Evolutionary conservation across 2,888 invertebrate genomes (phyloP).

Genomic region (Drosophila nr. perissopoda): DNA sequence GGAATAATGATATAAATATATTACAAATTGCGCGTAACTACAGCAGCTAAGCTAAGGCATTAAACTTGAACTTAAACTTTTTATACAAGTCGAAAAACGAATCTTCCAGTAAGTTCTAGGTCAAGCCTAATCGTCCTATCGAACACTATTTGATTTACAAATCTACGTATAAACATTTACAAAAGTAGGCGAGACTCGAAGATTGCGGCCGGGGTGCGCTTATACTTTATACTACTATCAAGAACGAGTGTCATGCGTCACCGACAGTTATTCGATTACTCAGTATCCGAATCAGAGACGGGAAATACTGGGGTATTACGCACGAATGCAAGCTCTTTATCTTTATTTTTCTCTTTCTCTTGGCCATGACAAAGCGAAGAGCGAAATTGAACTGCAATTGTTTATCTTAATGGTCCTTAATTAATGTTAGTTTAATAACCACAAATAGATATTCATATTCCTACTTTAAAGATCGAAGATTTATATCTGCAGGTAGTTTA

Average conservation of each 20-base stretch:
- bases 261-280: constrained; percentile 26
- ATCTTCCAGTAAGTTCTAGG: not conserved
- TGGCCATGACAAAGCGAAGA: constrained; percentile 2
- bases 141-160: not conserved
- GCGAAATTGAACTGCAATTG: constrained; percentile 7
- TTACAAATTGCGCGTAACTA: not conserved
- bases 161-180: not conserved
- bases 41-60: not conserved
- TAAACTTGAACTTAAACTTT: not conserved
- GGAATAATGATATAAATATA: not conserved
- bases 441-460: not conserved
- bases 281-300: constrained; percentile 11
- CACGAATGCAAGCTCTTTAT: not conserved
- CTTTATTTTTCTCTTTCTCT: constrained; percentile 15
- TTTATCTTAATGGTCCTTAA: constrained; percentile 70
- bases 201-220: constrained; percentile 16
- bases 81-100: not conserved
- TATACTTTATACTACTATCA: not conserved
- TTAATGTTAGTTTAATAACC: constrained; percentile 40
- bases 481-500: not conserved
- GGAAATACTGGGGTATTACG: not conserved
- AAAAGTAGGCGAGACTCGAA: not conserved
- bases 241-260: constrained; percentile 19
- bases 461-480: not conserved
- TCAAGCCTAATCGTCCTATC: not conserved